Evolutionary conservation across 2,888 invertebrate species (phyloP).

Genomic region (Ypsolopha sequella): DNA sequence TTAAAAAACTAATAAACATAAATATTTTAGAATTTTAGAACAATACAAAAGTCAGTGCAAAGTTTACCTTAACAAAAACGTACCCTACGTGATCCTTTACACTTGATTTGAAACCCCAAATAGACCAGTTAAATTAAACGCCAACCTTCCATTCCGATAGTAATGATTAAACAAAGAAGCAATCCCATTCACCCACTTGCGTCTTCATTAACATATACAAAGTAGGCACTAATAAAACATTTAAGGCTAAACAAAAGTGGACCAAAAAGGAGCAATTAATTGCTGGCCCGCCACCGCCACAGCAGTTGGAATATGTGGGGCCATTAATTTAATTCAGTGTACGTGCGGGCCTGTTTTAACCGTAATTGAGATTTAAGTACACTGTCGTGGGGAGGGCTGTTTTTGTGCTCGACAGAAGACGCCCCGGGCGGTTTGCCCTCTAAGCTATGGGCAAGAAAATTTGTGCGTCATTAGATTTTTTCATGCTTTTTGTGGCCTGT

Average conservation of each 20-base stretch:
- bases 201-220: slow-evolving; percentile 45
- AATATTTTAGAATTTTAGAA: too few relatives aligned
- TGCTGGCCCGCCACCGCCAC: slow-evolving; percentile 35
- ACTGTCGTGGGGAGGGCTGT: slow-evolving; percentile 35
- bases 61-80: too few relatives aligned
- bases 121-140: too few relatives aligned
- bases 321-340: slow-evolving; percentile 69
- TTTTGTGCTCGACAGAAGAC: slow-evolving; percentile 36
- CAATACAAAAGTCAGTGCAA: too few relatives aligned
- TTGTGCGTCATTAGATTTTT: background rate
- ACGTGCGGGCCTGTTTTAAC: slow-evolving; percentile 62
- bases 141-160: background rate
- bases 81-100: too few relatives aligned
- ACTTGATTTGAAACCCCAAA: too few relatives aligned
- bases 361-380: slow-evolving; percentile 70
- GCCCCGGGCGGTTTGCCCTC: slow-evolving; percentile 21
- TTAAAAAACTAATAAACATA: too few relatives aligned
- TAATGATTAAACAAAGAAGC: slow-evolving; percentile 23
- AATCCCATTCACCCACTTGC: slow-evolving; percentile 23
- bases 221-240: slow-evolving; percentile 52
- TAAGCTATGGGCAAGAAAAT: background rate
- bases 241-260: slow-evolving; percentile 41
- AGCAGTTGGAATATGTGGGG: slow-evolving; percentile 62
- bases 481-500: too few relatives aligned
- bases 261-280: slow-evolving; percentile 60